Evolutionary conservation across 2,888 invertebrate species (phyloP).

Genomic region (Cyclophora albipunctata): DNA sequence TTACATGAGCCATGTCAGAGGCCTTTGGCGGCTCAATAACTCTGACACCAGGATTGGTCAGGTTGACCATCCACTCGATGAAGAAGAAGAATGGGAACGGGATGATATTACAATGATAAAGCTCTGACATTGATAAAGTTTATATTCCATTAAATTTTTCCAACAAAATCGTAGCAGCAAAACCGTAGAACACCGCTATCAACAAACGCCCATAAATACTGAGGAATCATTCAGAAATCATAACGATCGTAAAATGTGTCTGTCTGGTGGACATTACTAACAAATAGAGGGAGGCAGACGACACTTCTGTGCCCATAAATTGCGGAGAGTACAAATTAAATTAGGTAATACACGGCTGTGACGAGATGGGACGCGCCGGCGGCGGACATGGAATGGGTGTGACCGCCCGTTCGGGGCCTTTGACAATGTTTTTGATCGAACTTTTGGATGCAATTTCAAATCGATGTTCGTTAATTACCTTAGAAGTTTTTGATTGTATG

Average conservation of each 20-base stretch:
- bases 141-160: too few species aligned
- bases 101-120: too few species aligned
- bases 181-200: neutral
- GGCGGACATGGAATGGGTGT: constrained; percentile 69
- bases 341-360: constrained; percentile 71
- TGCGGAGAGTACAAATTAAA: constrained; percentile 71
- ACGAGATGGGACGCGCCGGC: constrained; percentile 63
- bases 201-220: too few species aligned
- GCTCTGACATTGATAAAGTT: too few species aligned
- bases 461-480: too few species aligned
- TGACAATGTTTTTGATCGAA: neutral
- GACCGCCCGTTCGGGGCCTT: constrained; percentile 35
- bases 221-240: constrained; percentile 4
- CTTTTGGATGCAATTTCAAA: too few species aligned
- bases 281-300: constrained; percentile 50
- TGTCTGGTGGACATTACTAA: constrained; percentile 32
- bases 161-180: neutral
- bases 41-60: too few species aligned
- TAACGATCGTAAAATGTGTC: constrained; percentile 14
- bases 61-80: too few species aligned
- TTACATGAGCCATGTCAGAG: too few species aligned
- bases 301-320: constrained; percentile 66
- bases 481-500: too few species aligned
- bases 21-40: too few species aligned
- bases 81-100: too few species aligned